Evolutionary conservation across 2,888 invertebrate species (phyloP).

Genomic region (Octonoba sinensis): DNA sequence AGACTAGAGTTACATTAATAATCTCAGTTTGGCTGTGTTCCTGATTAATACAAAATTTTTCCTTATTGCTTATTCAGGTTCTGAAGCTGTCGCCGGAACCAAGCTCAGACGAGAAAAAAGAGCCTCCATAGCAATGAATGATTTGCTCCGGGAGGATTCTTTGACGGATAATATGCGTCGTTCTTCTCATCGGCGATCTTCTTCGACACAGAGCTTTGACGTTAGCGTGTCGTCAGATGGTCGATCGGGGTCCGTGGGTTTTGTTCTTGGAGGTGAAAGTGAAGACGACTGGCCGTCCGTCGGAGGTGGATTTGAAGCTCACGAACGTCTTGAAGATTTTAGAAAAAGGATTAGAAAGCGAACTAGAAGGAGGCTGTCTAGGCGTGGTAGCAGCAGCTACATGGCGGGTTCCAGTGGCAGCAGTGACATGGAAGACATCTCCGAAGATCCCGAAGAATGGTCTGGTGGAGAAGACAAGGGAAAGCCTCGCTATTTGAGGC

Average conservation of each 20-base stretch:
- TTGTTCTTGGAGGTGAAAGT: conserved; percentile 38
- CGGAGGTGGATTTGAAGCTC: not conserved
- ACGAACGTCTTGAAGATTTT: conserved; percentile 61
- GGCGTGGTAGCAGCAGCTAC: conserved; percentile 33
- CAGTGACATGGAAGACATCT: conserved; percentile 66
- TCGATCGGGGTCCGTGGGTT: conserved; percentile 34
- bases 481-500: conserved; percentile 26
- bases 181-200: too few species aligned
- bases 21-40: too few species aligned
- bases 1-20: too few species aligned
- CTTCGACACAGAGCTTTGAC: too few species aligned
- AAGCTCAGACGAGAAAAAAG: not conserved
- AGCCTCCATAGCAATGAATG: not conserved
- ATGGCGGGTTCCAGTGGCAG: conserved; percentile 24
- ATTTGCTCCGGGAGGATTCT: not conserved
- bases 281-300: conserved; percentile 14
- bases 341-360: conserved; percentile 36
- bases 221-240: too few species aligned
- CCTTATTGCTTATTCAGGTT: too few species aligned
- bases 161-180: not conserved
- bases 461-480: not conserved
- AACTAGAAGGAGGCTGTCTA: conserved; percentile 23
- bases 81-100: not conserved
- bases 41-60: too few species aligned
- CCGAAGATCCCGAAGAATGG: conserved; percentile 52